Evolutionary conservation across 1,140 invertebrate species (phyloP).

Genomic region (Rhopalosiphum maidis): DNA sequence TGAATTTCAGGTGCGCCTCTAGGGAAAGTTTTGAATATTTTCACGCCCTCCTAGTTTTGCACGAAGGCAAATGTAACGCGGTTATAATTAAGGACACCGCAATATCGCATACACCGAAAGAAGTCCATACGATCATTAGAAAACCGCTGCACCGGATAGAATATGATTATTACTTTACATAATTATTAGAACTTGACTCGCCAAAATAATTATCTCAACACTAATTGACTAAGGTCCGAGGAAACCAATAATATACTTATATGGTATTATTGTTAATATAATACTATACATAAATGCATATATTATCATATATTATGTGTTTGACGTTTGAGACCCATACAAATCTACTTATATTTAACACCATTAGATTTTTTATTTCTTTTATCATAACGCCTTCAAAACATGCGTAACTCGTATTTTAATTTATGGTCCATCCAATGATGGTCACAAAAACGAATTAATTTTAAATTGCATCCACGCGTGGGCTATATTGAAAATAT

Average conservation of each 20-base stretch:
- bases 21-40: neutral
- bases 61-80: neutral
- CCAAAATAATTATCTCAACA: neutral
- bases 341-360: neutral
- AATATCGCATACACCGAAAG: neutral
- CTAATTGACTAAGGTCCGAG: neutral
- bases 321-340: neutral
- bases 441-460: neutral
- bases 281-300: neutral
- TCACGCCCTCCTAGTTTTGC: neutral
- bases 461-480: neutral
- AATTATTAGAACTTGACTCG: conserved; percentile 12
- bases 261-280: neutral
- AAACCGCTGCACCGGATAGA: neutral
- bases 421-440: neutral
- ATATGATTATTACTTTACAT: neutral
- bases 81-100: neutral
- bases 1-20: neutral
- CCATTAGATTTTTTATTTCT: neutral
- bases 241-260: neutral
- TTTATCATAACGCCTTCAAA: neutral
- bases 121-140: neutral
- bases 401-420: neutral
- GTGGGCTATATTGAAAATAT: neutral
- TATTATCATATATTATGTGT: neutral